Evolutionary conservation across 2,797 vertebrate species (phyloP).

Genomic region (Glossophaga mutica): DNA sequence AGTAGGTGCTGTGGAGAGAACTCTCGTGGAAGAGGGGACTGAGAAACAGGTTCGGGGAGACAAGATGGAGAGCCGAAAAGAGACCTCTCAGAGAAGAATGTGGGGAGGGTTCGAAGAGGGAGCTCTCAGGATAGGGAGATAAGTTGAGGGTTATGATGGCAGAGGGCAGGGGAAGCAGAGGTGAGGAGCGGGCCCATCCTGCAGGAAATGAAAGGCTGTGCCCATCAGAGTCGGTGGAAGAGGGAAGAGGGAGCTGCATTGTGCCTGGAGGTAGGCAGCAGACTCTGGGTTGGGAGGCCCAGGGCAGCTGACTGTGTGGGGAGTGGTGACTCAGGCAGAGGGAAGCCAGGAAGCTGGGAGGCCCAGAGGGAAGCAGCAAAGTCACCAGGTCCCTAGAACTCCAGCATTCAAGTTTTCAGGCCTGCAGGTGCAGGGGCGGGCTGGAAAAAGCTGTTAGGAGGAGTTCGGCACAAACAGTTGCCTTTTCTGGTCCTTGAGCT

Average conservation of each 20-base stretch:
- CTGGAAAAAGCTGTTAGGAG: neutral
- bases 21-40: neutral
- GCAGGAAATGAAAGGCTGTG: neutral
- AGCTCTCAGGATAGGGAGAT: neutral
- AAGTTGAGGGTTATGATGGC: neutral
- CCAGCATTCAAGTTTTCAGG: neutral
- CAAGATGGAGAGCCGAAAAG: neutral
- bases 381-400: neutral
- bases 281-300: neutral
- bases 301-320: neutral
- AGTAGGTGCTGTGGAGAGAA: neutral
- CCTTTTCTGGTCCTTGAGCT: neutral
- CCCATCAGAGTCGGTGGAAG: neutral
- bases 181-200: neutral
- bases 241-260: neutral
- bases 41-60: neutral
- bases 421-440: neutral
- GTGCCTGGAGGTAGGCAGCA: neutral
- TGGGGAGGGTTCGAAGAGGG: neutral
- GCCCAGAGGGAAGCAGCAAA: neutral
- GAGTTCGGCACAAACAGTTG: neutral
- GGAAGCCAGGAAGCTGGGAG: neutral
- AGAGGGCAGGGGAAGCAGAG: neutral
- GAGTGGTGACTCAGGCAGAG: neutral
- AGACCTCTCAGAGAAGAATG: neutral